These are phyloP conservation scores for Microtus richardsoni DNA, from an alignment of 2,113 vertebrate genomes.

Conservation along the genomic window DNA sequence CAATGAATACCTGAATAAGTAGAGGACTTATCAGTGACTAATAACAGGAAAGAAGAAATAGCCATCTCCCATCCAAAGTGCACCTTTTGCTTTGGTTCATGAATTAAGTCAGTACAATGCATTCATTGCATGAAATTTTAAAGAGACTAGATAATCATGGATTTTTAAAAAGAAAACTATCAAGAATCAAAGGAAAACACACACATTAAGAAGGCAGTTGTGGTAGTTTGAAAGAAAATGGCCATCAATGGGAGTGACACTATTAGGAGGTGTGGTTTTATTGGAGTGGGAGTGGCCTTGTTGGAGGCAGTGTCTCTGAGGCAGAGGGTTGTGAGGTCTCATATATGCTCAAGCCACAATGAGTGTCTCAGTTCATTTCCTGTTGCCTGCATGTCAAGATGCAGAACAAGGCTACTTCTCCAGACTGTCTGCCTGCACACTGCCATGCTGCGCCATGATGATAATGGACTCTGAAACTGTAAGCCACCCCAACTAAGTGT, in stretches of 20 bases:
- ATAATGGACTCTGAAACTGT: background rate
- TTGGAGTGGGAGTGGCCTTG: background rate
- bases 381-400: background rate
- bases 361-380: background rate
- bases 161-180: slow-evolving; percentile 5
- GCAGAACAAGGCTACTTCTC: background rate
- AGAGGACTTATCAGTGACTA: background rate
- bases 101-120: slow-evolving; percentile 5
- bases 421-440: background rate
- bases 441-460: background rate
- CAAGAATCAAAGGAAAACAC: background rate
- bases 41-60: slow-evolving; percentile 1
- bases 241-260: background rate
- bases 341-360: background rate
- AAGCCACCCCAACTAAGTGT: background rate
- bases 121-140: background rate
- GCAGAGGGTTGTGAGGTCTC: background rate
- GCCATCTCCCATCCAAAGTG: background rate
- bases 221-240: background rate
- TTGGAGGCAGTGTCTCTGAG: background rate
- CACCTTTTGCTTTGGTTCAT: slow-evolving; percentile 37
- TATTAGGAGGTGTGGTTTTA: background rate
- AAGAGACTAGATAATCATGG: background rate
- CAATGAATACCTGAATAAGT: background rate
- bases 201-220: background rate